Evolutionary conservation across 2,113 vertebrate species (phyloP).

Genomic region (Oncorhynchus mykiss): DNA sequence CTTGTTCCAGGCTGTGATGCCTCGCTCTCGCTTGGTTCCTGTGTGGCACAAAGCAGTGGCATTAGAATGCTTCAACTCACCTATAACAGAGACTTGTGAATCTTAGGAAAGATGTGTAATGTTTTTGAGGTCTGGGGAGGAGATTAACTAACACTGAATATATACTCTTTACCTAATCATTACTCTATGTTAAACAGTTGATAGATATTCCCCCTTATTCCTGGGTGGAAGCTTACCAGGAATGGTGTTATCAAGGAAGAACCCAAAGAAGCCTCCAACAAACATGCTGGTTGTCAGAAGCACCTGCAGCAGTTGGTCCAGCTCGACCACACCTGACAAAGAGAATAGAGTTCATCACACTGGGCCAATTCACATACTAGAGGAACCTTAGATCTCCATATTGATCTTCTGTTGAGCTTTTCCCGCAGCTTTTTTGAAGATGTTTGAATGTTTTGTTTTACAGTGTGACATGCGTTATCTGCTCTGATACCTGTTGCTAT

Average conservation of each 20-base stretch:
- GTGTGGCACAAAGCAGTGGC: conserved; percentile 22
- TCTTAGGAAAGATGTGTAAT: no score
- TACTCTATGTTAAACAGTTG: background rate
- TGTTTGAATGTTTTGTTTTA: no score
- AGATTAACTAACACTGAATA: background rate
- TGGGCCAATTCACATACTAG: no score
- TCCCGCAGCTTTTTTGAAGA: no score
- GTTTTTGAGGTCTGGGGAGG: no score
- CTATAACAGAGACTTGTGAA: background rate
- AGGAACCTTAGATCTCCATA: no score
- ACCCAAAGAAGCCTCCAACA: conserved; percentile 90
- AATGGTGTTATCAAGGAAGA: conserved; percentile 92
- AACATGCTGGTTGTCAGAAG: conserved; percentile 96
- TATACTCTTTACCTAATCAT: background rate
- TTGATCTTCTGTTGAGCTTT: no score
- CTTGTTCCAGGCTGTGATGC: conserved; percentile 83
- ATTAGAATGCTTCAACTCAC: background rate
- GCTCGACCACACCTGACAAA: conserved; percentile 78
- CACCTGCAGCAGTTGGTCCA: conserved; percentile 91
- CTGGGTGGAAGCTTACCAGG: conserved; percentile 78
- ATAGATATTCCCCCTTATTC: background rate
- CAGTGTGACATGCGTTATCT: background rate
- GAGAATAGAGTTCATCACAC: background rate
- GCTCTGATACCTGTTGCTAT: conserved; percentile 83
- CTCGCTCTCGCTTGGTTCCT: conserved; percentile 88